Conservation (phyloP, 2,797 vertebrate species). For the Melanotaenia maccullochi region DNA sequence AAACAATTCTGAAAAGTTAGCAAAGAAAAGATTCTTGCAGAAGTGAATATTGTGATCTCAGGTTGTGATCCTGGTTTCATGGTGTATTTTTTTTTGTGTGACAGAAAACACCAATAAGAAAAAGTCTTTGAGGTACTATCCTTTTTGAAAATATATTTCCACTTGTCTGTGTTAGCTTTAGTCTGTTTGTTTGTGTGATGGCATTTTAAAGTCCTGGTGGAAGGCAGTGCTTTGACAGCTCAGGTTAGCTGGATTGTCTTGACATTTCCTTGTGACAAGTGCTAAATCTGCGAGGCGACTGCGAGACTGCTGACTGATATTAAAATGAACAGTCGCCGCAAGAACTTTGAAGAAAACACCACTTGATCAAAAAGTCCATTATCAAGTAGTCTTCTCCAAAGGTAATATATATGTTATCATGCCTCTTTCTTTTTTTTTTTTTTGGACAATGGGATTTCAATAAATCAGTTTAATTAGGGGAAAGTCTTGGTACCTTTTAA, state of each 20-base stretch:
- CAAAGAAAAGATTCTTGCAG: conserved; percentile 11
- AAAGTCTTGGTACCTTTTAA: not conserved
- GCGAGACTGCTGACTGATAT: conserved; percentile 64
- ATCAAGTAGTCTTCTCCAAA: conserved; percentile 36
- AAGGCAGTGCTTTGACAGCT: conserved; percentile 54
- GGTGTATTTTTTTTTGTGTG: conserved; percentile 15
- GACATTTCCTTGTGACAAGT: conserved; percentile 72
- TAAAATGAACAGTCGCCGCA: conserved; percentile 69
- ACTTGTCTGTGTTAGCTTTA: conserved; percentile 18
- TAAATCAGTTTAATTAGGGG: conserved; percentile 43
- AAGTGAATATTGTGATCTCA: conserved; percentile 47
- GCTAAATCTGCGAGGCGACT: conserved; percentile 59
- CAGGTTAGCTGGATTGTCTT: conserved; percentile 62
- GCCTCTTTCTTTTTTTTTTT: conserved; percentile 45
- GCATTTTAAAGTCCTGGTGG: conserved; percentile 47
- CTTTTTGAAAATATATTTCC: conserved; percentile 50
- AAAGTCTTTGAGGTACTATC: conserved; percentile 33
- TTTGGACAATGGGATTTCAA: conserved; percentile 44
- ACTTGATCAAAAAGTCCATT: conserved; percentile 70
- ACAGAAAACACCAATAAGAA: conserved; percentile 11
- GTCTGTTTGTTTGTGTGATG: conserved; percentile 54
- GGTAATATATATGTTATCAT: conserved; percentile 55
- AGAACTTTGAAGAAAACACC: conserved; percentile 45
- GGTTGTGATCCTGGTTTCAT: conserved; percentile 11
- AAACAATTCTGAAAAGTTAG: conserved; percentile 41